phyloP scores from a whole-genome alignment of 2,113 vertebrate species.

The Alethe diademata region DNA sequence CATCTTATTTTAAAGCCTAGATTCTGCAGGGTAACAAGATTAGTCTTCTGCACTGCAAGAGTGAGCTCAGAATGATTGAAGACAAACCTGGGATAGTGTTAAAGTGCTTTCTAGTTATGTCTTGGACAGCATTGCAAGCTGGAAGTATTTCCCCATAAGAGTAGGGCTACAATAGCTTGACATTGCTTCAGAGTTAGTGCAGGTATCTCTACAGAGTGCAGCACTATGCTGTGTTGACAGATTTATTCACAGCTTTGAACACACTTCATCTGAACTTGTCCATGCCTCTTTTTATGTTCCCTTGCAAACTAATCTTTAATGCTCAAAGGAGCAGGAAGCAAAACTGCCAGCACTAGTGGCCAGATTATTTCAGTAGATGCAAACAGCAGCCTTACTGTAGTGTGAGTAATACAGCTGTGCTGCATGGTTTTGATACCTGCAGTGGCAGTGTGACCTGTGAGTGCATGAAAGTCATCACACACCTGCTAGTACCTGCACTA shows the following conservation, averaged over 20 bases:
- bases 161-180: background rate
- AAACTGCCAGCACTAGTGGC: background rate
- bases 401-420: background rate
- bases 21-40: slow-evolving; percentile 32
- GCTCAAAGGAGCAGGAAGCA: background rate
- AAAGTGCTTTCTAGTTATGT: slow-evolving; percentile 34
- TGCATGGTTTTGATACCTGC: background rate
- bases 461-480: background rate
- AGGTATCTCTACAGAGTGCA: background rate
- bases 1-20: slow-evolving; percentile 40
- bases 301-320: slow-evolving; percentile 11
- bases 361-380: background rate
- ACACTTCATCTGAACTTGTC: slow-evolving; percentile 13
- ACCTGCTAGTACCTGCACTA: background rate
- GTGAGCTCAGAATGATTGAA: slow-evolving; percentile 38
- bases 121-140: background rate
- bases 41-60: background rate
- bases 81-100: slow-evolving; percentile 18
- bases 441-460: background rate
- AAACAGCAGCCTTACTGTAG: background rate
- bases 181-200: slow-evolving; percentile 17
- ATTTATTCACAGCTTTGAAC: slow-evolving; percentile 35
- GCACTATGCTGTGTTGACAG: background rate
- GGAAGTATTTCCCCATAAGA: slow-evolving; percentile 9
- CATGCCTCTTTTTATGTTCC: background rate